phyloP scores from a whole-genome alignment of 92 coral and sea anemone species.

The Epizoanthus stellaris region DNA sequence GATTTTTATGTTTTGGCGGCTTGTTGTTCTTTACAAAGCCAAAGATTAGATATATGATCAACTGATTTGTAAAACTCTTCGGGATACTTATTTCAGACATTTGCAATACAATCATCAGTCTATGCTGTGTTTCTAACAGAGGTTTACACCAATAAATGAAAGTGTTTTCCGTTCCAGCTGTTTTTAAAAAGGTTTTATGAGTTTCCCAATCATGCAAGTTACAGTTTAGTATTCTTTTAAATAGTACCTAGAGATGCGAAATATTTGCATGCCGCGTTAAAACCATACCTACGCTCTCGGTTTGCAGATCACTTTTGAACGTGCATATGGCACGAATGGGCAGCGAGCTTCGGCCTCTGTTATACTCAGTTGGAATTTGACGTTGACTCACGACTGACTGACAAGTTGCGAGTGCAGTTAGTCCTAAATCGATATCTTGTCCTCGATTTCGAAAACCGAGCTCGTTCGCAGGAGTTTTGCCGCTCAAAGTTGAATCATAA shows the following conservation, averaged over 20 bases:
- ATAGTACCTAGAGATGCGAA: not conserved
- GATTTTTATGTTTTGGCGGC: too few relatives aligned
- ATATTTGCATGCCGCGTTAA: not conserved
- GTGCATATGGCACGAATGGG: not conserved
- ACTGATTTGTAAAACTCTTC: too few relatives aligned
- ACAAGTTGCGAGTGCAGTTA: not conserved
- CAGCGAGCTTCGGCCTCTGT: not conserved
- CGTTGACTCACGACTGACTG: not conserved
- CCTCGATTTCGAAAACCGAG: not conserved
- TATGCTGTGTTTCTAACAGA: too few relatives aligned
- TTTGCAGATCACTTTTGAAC: not conserved
- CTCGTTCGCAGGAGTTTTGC: not conserved
- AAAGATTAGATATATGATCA: too few relatives aligned
- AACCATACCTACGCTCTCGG: not conserved
- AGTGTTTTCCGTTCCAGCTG: too few relatives aligned
- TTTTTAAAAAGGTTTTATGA: too few relatives aligned
- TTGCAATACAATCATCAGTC: too few relatives aligned
- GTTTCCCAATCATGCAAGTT: too few relatives aligned
- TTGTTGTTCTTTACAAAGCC: too few relatives aligned
- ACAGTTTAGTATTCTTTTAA: too few relatives aligned
- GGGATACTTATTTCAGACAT: too few relatives aligned
- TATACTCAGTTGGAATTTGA: not conserved
- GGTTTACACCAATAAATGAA: too few relatives aligned
- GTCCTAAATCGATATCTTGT: not conserved
- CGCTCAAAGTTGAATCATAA: slow-evolving; percentile 5